Percentiles rank a stretch among this genome's conserved stretches.
These are phyloP conservation scores for Clitarchus hookeri DNA, from an alignment of 2,888 invertebrate species.

Conservation along the genomic window DNA sequence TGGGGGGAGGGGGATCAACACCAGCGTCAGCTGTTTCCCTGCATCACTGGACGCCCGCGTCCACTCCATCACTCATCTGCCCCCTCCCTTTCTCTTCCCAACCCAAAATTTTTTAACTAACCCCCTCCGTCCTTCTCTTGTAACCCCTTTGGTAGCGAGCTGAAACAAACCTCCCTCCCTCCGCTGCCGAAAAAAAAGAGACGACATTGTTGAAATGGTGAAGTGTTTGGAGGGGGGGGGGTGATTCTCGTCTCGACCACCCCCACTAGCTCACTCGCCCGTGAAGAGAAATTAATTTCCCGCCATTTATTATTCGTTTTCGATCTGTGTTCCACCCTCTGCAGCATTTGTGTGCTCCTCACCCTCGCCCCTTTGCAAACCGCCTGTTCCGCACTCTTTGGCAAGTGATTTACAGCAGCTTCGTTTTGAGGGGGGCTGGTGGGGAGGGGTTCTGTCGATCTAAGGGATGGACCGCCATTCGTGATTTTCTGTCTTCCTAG, in stretches of 20 bases:
- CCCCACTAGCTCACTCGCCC: background rate
- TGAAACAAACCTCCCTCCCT: background rate
- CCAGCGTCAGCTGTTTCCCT: background rate
- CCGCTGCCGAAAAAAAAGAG: background rate
- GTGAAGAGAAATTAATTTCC: background rate
- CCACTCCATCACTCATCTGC: constrained; percentile 1
- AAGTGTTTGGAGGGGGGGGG: background rate
- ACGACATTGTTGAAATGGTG: background rate
- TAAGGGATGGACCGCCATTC: too few relatives aligned
- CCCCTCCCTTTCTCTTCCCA: background rate
- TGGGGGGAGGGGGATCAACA: background rate
- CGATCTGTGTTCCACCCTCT: background rate
- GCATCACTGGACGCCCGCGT: background rate
- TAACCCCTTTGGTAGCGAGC: background rate
- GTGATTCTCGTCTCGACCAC: background rate
- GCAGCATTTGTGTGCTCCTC: background rate
- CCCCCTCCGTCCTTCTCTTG: background rate
- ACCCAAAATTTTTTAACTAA: background rate
- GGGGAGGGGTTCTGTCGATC: too few relatives aligned
- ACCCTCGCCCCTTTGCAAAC: too few relatives aligned
- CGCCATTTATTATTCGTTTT: background rate
- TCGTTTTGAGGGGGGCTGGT: too few relatives aligned
- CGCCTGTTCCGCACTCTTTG: too few relatives aligned
- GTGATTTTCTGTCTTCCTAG: too few relatives aligned
- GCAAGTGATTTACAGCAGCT: too few relatives aligned